Percentiles rank a stretch among this genome's conserved stretches.
Evolutionary conservation across 2,888 invertebrate genomes (phyloP).

Genomic region (Rhingia campestris): DNA sequence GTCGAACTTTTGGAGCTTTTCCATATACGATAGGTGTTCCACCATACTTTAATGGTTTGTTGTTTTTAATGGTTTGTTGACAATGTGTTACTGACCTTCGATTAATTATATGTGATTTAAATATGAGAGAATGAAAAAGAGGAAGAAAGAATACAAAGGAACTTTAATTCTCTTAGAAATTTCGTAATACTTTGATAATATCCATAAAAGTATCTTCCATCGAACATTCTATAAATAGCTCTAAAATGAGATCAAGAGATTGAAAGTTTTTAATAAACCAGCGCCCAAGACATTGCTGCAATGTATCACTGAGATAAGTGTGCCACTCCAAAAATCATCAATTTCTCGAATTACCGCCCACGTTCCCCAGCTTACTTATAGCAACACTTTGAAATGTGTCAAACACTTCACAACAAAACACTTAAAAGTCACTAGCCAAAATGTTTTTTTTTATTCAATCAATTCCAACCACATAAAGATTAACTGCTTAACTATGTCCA

Average conservation of each 20-base stretch:
- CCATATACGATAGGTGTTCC: too few relatives aligned
- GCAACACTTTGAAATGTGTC: constrained; percentile 36
- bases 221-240: background rate
- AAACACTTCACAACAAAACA: constrained; percentile 27
- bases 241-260: constrained; percentile 32
- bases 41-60: too few relatives aligned
- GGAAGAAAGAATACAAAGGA: too few relatives aligned
- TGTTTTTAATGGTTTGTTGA: too few relatives aligned
- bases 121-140: too few relatives aligned
- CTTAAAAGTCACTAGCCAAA: constrained; percentile 10
- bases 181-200: background rate
- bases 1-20: too few relatives aligned
- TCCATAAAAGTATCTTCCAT: constrained; percentile 3
- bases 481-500: constrained; percentile 19
- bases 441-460: background rate
- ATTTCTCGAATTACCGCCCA: constrained; percentile 16
- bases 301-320: constrained; percentile 28
- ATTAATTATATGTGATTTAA: background rate
- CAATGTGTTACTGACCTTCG: background rate
- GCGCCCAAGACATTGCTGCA: constrained; percentile 2
- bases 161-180: background rate
- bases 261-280: constrained; percentile 19
- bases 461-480: background rate
- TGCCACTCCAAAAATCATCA: constrained; percentile 27
- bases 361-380: constrained; percentile 5